Conservation (phyloP, 2,113 vertebrate species). For the Sakesphorus luctuosus region DNA sequence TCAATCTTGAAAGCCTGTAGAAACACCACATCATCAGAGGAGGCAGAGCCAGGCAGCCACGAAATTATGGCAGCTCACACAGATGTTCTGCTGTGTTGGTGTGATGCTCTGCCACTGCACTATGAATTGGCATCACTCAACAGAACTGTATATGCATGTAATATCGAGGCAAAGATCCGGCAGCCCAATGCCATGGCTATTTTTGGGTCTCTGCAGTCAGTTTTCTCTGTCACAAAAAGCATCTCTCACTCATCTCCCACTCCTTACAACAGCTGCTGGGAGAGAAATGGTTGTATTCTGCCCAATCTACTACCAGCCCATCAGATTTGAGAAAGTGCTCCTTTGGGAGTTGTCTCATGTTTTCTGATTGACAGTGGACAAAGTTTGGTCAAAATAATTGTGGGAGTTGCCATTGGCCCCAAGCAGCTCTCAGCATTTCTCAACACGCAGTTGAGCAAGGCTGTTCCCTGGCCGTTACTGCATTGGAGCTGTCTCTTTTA, state of each 20-base stretch:
- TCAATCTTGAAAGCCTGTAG: background rate
- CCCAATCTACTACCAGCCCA: background rate
- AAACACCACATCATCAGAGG: background rate
- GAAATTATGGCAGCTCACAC: fast-evolving
- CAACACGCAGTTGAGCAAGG: background rate
- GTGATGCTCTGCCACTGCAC: background rate
- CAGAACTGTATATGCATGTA: background rate
- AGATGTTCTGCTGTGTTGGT: fast-evolving
- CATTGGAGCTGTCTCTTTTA: background rate
- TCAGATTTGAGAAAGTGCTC: background rate
- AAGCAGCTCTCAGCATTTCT: background rate
- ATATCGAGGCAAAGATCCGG: background rate
- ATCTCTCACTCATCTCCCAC: background rate
- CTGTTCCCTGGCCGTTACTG: background rate
- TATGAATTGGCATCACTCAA: fast-evolving
- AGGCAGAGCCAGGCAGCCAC: background rate
- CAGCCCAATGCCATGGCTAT: slow-evolving; percentile 3
- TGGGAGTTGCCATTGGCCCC: background rate
- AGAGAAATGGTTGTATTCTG: background rate
- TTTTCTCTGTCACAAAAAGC: background rate
- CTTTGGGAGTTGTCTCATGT: background rate
- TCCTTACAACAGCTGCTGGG: background rate
- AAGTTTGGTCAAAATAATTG: background rate
- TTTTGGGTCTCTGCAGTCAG: background rate
- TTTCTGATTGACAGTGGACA: background rate